Evolutionary conservation across 2,113 vertebrate genomes (phyloP), one percentile per base, ranked within the genome.

Genomic region (Pelecanus crispus): DNA sequence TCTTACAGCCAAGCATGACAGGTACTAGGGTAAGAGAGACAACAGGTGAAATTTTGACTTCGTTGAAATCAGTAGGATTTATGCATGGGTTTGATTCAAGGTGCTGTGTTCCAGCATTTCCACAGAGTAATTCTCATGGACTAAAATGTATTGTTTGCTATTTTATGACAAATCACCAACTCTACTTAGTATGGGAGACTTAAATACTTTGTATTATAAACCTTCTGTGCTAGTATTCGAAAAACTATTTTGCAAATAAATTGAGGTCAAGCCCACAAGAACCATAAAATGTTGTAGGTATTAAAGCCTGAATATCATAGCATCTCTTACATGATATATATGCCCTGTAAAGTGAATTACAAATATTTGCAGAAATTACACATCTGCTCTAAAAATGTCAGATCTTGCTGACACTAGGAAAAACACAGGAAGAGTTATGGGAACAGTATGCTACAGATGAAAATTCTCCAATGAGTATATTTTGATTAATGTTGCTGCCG

Each of bases 331-430:
- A 1, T 81, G 58, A 58, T 73, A 36, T 24, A 70, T 31, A 71
- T 0, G 8, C 50, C 40, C 56, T 59, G 21, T 61, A 90, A 78
- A 92, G 72, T 42, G 21, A 88, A 86, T 90, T 94, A 90, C 34
- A 84, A 78, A 49, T 90, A 92, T 94, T 95, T 95, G 61, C 86
- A 89, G 95, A 94, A 94, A 92, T 94, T 84, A 90, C 68, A 81
- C 49, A 81, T 84, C 86, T 93, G 77, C 65, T 94, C 77, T 94
- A 81, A 91, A 96, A 93, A 81, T 1, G 7, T 75, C 92, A 94
- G 36, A 56, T 79, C 66, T 86, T 96, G 91, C 91, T 95, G 94
- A 95, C 80, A 68, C 36, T 12, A 15, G 47, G 36, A 81, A 88
- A 94, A 94, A 59, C 73, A 78, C 50, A 81, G 52, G 49, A 92